Evolutionary conservation across 1,140 invertebrate genomes (phyloP).

Genomic region (Eueides isabella): DNA sequence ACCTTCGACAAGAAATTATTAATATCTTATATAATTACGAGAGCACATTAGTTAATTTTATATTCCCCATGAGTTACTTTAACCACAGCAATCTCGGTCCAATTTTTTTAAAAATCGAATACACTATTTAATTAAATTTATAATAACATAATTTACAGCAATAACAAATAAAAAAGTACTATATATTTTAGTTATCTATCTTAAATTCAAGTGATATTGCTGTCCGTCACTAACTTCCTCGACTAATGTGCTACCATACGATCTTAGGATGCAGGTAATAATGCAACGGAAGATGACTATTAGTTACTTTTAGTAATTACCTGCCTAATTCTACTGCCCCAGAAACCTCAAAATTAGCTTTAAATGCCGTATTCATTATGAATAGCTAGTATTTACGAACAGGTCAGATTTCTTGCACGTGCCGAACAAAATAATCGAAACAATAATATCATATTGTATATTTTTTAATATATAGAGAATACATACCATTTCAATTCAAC

Average conservation of each 20-base stretch:
- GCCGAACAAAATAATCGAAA: constrained; percentile 8
- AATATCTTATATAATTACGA: background rate
- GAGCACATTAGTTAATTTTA: background rate
- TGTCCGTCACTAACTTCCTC: constrained; percentile 47
- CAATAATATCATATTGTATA: background rate
- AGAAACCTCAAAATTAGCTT: constrained; percentile 26
- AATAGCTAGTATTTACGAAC: constrained; percentile 6
- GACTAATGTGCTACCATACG: constrained; percentile 16
- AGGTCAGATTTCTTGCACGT: constrained; percentile 14
- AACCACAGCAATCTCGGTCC: too few relatives aligned
- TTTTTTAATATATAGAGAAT: background rate
- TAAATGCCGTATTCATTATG: constrained; percentile 3
- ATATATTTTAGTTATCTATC: too few relatives aligned
- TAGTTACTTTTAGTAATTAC: background rate
- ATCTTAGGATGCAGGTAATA: constrained; percentile 33
- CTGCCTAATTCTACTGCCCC: constrained; percentile 18
- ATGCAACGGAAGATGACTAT: constrained; percentile 28
- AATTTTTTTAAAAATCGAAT: background rate
- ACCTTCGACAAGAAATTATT: background rate
- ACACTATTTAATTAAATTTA: too few relatives aligned
- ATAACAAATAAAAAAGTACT: too few relatives aligned
- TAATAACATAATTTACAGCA: too few relatives aligned
- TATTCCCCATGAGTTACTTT: too few relatives aligned
- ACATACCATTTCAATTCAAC: constrained; percentile 26
- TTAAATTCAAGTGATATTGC: constrained; percentile 51